Percentiles rank a stretch among this genome's conserved stretches.
Conservation (phyloP, 2,888 invertebrate genomes). For the Sepiola atlantica region DNA sequence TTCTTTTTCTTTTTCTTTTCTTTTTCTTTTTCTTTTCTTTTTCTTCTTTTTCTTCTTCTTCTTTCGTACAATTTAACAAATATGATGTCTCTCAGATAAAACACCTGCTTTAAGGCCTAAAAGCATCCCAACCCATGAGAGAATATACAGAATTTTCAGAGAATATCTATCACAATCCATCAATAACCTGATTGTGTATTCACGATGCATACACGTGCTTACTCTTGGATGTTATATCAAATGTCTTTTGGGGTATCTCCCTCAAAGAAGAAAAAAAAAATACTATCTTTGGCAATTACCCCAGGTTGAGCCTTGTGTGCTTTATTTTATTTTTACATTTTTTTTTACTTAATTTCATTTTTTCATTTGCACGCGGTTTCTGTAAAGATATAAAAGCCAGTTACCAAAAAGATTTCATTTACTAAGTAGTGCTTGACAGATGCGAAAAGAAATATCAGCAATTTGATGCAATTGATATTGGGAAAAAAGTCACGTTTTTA, state of each 20-base stretch:
- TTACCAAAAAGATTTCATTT: not conserved
- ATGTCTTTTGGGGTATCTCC: not conserved
- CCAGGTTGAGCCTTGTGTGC: not conserved
- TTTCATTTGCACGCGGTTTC: not conserved
- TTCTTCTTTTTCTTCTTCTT: not conserved
- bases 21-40: not conserved
- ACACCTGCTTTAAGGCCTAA: not conserved
- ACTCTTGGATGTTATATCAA: not conserved
- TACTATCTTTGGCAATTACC: not conserved
- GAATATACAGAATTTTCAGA: not conserved
- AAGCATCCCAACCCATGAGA: not conserved
- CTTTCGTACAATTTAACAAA: not conserved
- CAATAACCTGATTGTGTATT: too few relatives aligned
- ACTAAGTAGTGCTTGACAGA: not conserved
- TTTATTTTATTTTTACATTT: too few relatives aligned
- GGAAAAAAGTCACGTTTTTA: not conserved
- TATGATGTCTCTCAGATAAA: not conserved
- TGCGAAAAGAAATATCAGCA: not conserved
- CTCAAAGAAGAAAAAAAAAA: not conserved
- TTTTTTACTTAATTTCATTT: not conserved
- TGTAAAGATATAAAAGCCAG: not conserved
- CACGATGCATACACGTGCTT: not conserved
- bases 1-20: too few relatives aligned
- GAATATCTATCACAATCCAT: not conserved
- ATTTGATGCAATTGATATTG: not conserved